Evolutionary conservation across 2,888 invertebrate genomes (phyloP).

Genomic region (Pandemis corylana): DNA sequence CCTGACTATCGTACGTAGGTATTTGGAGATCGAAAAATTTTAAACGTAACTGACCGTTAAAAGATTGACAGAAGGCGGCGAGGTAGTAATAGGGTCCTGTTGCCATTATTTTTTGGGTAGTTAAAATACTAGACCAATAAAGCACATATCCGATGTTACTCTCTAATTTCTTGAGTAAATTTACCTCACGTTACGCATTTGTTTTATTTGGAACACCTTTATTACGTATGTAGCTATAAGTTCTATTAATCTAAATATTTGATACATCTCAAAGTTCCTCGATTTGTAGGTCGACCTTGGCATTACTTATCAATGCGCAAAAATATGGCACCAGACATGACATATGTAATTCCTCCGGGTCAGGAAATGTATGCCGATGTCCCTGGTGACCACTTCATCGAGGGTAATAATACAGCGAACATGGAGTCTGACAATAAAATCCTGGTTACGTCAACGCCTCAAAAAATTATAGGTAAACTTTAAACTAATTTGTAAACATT

Average conservation of each 20-base stretch:
- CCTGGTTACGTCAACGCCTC: constrained; percentile 72
- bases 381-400: constrained; percentile 43
- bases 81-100: too few species aligned
- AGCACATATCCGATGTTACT: neutral
- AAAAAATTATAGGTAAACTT: constrained; percentile 58
- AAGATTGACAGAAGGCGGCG: too few species aligned
- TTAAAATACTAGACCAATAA: too few species aligned
- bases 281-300: constrained; percentile 62
- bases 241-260: neutral
- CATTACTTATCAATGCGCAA: constrained; percentile 59
- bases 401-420: constrained; percentile 56
- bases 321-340: constrained; percentile 47
- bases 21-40: too few species aligned
- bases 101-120: too few species aligned
- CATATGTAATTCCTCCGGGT: constrained; percentile 26
- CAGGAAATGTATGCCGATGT: constrained; percentile 5
- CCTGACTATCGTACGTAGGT: too few species aligned
- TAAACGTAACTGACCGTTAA: too few species aligned
- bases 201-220: neutral
- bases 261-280: neutral
- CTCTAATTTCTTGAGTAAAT: neutral
- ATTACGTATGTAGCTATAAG: neutral
- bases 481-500: neutral
- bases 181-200: neutral
- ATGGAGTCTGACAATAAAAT: constrained; percentile 54